A percentile compares a stretch with the other conserved stretches of the same genome.
These are phyloP conservation scores for Argyra leucocephala DNA, from an alignment of 2,888 invertebrate genomes.

Conservation along the genomic window DNA sequence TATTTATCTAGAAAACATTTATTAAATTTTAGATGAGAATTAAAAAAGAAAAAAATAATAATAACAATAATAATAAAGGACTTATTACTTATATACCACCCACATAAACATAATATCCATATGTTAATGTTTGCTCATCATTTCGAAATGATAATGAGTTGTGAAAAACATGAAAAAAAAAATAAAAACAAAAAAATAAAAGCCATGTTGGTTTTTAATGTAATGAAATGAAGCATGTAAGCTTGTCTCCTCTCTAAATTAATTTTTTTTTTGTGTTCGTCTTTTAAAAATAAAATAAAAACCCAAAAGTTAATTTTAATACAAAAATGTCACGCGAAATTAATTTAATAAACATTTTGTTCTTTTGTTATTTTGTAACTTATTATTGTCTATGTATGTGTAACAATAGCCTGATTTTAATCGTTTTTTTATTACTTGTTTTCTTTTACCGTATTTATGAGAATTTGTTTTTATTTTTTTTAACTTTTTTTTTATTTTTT, in stretches of 20 bases:
- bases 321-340: conserved; percentile 6
- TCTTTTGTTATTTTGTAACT: too few species aligned
- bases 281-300: background rate
- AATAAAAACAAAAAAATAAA: background rate
- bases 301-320: background rate
- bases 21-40: background rate
- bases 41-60: background rate
- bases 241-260: background rate
- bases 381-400: too few species aligned
- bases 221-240: conserved; percentile 1
- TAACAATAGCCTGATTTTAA: too few species aligned
- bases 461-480: too few species aligned
- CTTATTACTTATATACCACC: too few species aligned
- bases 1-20: conserved; percentile 3
- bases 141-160: background rate
- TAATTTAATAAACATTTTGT: background rate
- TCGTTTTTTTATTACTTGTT: too few species aligned
- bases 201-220: background rate
- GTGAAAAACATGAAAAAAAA: background rate
- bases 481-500: too few species aligned
- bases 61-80: background rate
- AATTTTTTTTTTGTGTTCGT: background rate
- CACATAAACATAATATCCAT: background rate
- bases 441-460: too few species aligned
- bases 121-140: background rate